Conservation (phyloP, 1,140 invertebrate genomes). For the Reticulitermes speratus region DNA sequence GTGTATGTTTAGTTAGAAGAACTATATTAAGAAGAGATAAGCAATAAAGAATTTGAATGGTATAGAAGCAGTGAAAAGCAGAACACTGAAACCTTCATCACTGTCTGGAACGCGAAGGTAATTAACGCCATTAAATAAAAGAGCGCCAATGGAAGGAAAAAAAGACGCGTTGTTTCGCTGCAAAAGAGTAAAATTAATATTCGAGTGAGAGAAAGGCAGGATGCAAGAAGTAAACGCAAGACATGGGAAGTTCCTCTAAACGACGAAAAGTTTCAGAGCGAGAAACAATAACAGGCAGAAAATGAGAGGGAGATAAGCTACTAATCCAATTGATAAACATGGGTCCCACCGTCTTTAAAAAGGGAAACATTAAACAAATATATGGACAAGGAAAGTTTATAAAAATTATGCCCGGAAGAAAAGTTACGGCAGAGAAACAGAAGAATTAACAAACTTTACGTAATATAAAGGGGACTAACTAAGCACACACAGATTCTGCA, state of each 20-base stretch:
- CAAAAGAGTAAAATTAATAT: neutral
- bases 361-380: neutral
- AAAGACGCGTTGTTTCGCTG: neutral
- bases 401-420: neutral
- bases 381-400: neutral
- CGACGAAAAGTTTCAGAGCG: neutral
- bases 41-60: too few species aligned
- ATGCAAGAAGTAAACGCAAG: neutral
- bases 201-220: neutral
- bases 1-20: too few species aligned
- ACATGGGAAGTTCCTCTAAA: neutral
- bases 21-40: too few species aligned
- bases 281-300: neutral
- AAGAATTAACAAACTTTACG: neutral
- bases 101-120: neutral
- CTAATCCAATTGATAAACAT: neutral
- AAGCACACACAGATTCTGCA: neutral
- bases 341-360: neutral
- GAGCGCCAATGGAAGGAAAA: neutral
- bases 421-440: neutral
- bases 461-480: neutral
- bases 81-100: neutral
- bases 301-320: neutral
- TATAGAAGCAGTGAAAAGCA: too few species aligned
- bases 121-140: conserved; percentile 2